Base-by-base conservation (phyloP, 2,113 vertebrate species). In the Pelecanus crispus region DNA sequence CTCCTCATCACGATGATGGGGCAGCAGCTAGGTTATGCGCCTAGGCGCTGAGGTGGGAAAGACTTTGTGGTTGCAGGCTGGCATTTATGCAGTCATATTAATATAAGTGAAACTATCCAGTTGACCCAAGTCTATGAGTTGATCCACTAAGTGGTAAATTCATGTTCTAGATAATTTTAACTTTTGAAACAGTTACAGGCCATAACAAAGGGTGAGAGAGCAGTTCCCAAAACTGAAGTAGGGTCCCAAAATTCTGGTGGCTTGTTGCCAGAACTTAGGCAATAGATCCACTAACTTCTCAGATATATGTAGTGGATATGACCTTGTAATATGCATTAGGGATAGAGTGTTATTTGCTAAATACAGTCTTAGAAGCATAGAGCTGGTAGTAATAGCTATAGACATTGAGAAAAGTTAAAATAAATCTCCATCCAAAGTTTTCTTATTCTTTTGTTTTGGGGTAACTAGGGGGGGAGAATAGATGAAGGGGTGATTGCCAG, bases 11-110 rank as follows among this genome's bases (percentile, higher is more conserved):
- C 1, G 1, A 42, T 13, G 21, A 26, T 14, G 10, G 65, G 29
- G 12, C 10, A 24, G 22, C 11, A n/a, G 34, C 17, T 44, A 19
- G n/a, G 4, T 61, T 45, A 17, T 17, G 17, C 0, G 0, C 9
- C 22, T 29, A 3, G 15, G 44, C 15, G 28, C 31, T 52, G 36
- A 61, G 38, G 38, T 58, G 34, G 45, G 29, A 67, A 74, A 61
- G 52, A 12, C 15, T 53, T 59, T 44, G 32, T 67, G 38, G 15
- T 7, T 67, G 29, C 31, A 42, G 36, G 7, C 26, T 42, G 50
- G 50, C 13, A 9, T 74, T 59, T 59, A 25, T 58, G 52, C 36
- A 20, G 10, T 44, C 21, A 6, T 22, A 73, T 21, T 52, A 36
- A 29, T 13, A 10, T 24, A 38, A 59, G 22, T 74, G 28, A 34